These are phyloP conservation scores for Desmodus rotundus DNA, from an alignment of 2,113 vertebrate species.

Conservation along the genomic window DNA sequence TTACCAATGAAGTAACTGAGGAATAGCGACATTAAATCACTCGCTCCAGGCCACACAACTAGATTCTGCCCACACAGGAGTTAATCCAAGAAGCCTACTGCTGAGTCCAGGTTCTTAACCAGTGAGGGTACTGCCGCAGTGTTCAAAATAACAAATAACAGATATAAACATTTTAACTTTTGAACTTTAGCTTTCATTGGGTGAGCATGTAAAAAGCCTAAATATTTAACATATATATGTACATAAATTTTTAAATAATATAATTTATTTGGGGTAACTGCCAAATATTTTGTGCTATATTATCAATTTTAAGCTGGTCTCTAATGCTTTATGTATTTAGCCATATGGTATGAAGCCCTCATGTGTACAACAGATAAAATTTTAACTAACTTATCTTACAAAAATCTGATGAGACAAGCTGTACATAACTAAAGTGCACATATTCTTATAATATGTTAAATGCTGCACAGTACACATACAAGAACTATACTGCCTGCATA, in stretches of 20 bases:
- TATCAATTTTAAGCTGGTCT: not conserved
- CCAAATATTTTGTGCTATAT: not conserved
- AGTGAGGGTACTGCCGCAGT: not conserved
- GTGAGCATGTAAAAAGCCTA: not conserved
- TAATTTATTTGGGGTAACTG: not conserved
- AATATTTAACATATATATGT: not conserved
- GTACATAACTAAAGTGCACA: not conserved
- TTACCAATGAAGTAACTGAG: not conserved
- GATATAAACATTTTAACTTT: not conserved
- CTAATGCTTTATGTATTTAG: not conserved
- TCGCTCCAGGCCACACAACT: not conserved
- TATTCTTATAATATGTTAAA: not conserved
- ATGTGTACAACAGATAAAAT: not conserved
- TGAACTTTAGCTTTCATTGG: not conserved
- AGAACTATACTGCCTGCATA: not conserved
- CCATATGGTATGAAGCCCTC: not conserved
- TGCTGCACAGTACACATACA: not conserved
- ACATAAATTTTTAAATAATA: not conserved
- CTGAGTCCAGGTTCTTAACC: not conserved
- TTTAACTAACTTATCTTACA: not conserved
- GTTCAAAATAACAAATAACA: not conserved
- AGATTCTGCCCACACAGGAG: not conserved
- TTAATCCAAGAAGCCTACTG: not conserved
- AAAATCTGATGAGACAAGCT: not conserved
- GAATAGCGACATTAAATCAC: not conserved